These are phyloP conservation scores for Anaspis maculata DNA, from an alignment of 2,888 invertebrate genomes.

Conservation along the genomic window DNA sequence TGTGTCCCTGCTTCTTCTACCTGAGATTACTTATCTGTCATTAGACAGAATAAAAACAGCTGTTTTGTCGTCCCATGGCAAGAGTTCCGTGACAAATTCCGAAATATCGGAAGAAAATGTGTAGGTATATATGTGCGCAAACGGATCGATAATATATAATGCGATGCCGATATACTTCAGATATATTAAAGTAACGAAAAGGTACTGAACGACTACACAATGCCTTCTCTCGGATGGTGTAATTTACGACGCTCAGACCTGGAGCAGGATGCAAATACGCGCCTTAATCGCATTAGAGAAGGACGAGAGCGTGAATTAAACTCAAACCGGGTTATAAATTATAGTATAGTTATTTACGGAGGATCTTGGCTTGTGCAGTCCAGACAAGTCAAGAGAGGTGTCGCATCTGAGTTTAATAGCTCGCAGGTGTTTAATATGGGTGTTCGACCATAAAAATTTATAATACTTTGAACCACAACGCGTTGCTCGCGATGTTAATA, in stretches of 20 bases:
- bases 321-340: slow-evolving; percentile 28
- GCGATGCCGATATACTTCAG: too few species aligned
- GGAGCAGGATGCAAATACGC: background rate
- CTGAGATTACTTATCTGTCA: slow-evolving; percentile 30
- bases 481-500: slow-evolving; percentile 32
- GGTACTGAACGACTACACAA: too few species aligned
- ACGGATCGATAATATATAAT: too few species aligned
- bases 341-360: slow-evolving; percentile 25
- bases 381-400: slow-evolving; percentile 28
- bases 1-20: too few species aligned
- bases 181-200: too few species aligned
- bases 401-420: slow-evolving; percentile 26
- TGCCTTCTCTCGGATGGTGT: too few species aligned
- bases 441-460: slow-evolving; percentile 31
- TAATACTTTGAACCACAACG: slow-evolving; percentile 31
- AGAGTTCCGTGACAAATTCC: too few species aligned
- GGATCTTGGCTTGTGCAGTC: slow-evolving; percentile 22
- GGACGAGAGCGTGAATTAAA: slow-evolving; percentile 30
- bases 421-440: slow-evolving; percentile 30
- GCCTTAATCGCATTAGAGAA: slow-evolving; percentile 15
- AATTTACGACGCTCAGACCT: background rate
- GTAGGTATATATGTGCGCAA: too few species aligned
- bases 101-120: background rate
- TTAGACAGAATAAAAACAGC: slow-evolving; percentile 32
- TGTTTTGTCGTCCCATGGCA: too few species aligned